phyloP scores from a whole-genome alignment of 2,113 vertebrate species.

The Passer domesticus region DNA sequence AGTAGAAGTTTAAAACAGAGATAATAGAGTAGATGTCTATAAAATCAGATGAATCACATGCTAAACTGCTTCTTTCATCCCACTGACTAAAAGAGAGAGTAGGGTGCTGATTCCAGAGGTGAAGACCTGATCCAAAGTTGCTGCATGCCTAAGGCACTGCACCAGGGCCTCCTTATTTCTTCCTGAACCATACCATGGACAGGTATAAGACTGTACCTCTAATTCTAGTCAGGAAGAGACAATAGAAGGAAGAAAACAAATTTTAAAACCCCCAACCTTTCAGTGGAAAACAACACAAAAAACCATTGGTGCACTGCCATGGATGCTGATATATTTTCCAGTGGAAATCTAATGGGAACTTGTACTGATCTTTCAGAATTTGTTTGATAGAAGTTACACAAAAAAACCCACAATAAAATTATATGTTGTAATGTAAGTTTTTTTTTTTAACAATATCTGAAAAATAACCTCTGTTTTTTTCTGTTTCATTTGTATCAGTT shows the following conservation, averaged over 20 bases:
- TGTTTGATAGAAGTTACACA: neutral
- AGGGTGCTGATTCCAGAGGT: neutral
- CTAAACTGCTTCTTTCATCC: neutral
- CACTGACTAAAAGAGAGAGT: neutral
- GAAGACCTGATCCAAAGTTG: neutral
- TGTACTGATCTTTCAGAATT: neutral
- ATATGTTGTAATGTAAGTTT: neutral
- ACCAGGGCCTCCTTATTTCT: neutral
- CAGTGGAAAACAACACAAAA: neutral
- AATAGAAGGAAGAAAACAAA: neutral
- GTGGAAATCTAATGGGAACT: neutral
- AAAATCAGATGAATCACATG: neutral
- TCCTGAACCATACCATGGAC: neutral
- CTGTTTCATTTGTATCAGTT: neutral
- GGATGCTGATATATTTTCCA: neutral
- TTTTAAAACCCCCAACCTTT: neutral
- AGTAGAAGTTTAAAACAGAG: neutral
- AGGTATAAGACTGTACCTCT: neutral
- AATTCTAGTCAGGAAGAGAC: neutral
- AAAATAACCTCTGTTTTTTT: neutral
- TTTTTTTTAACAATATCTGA: neutral
- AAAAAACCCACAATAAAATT: neutral
- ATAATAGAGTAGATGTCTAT: neutral
- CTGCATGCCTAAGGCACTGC: neutral
- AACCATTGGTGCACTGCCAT: accelerated